Conservation (phyloP, 2,113 vertebrate genomes). For the Nanorana parkeri region DNA sequence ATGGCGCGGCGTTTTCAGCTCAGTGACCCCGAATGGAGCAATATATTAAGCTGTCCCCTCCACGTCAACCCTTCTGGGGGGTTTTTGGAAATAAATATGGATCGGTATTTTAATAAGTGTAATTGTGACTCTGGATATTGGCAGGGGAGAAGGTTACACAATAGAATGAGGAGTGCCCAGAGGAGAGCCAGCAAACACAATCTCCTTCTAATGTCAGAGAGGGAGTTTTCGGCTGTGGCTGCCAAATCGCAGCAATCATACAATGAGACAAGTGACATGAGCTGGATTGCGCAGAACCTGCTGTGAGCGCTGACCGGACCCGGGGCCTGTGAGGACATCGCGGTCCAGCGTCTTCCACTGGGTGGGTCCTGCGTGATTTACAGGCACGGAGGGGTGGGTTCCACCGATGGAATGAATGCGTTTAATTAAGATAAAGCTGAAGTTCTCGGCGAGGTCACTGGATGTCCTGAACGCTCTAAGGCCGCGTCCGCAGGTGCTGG, state of each 20-base stretch:
- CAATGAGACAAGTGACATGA: slow-evolving; percentile 38
- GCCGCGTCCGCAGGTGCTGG: too few species aligned
- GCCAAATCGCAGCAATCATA: slow-evolving; percentile 36
- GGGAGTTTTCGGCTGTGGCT: slow-evolving; percentile 10
- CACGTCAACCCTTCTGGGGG: not conserved
- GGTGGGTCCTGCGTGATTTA: not conserved
- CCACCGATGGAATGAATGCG: not conserved
- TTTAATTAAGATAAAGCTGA: not conserved
- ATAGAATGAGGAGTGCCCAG: slow-evolving; percentile 16
- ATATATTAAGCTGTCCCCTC: not conserved
- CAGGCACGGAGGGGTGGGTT: not conserved
- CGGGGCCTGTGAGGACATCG: not conserved
- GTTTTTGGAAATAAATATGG: not conserved
- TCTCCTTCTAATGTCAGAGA: slow-evolving; percentile 12
- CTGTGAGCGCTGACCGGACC: not conserved
- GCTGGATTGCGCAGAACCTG: not conserved
- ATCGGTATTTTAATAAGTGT: slow-evolving; percentile 32
- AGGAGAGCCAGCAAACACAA: slow-evolving; percentile 1
- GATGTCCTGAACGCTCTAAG: too few species aligned
- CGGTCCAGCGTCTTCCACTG: not conserved
- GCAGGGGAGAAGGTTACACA: slow-evolving; percentile 30
- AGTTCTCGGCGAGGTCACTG: not conserved
- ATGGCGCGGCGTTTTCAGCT: too few species aligned
- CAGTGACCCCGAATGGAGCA: too few species aligned
- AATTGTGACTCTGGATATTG: not conserved